Evolutionary conservation across 2,888 invertebrate species (phyloP), one percentile per base, ranked within the genome.

Genomic region (Tetragonisca angustula): DNA sequence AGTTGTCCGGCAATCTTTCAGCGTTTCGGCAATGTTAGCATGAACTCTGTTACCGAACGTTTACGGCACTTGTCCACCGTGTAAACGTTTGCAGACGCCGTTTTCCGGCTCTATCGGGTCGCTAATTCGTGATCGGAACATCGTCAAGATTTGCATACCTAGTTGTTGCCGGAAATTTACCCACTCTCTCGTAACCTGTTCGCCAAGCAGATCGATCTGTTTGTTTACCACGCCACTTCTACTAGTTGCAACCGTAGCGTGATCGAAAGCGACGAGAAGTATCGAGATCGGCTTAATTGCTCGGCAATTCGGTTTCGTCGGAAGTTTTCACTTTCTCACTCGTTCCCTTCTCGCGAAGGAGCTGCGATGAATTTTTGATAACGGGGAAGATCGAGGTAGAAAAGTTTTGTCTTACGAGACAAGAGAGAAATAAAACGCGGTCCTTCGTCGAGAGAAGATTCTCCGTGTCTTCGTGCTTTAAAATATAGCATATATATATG

Each of bases 91-190:
- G 81, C 79, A 65, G 75, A 82, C 78, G 70, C 62, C 79, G 69
- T 69, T 76, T 77, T 19, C 9, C 77, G 17, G 36, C 50, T 61
- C 21, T 50, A 11, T 67, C 50, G 43, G 36, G 67, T 69, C 64
- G 13, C 32, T 74, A 80, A 87, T 88, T 87, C 79, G 71, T 65
- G 84, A 87, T 87, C 75, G 79, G 75, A 56, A 81, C 79, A 79
- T 65, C 62, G 43, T 43, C 43, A 9, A 15, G 61, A 88, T 88
- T 88, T 85, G 81, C 87, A 88, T 88, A 81, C 17, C 61, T 9
- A 43, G 43, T 43, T 43, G 43, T 43, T 9, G 54, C 65, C 62
- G 65, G 71, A 78, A 81, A 84, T 43, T 43, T 43, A 19, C 61
- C 43, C 15, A 50, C 59, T 21, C 54, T 32, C 73, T n/a, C 61